Base-by-base conservation (phyloP, 2,797 vertebrate genomes). In the Hapalemur alaotrensis region DNA sequence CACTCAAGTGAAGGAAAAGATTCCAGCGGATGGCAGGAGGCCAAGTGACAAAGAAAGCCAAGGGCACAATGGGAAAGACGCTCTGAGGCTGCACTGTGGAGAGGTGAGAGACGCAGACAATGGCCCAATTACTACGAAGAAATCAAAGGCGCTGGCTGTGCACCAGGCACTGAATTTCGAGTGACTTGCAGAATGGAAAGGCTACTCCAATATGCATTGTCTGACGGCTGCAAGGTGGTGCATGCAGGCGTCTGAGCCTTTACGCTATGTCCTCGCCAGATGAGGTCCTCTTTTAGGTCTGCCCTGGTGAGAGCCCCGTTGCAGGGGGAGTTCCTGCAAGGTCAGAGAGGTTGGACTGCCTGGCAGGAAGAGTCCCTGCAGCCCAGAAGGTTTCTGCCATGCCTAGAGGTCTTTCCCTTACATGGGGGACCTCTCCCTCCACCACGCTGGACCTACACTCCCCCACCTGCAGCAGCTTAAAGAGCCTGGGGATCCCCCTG, bases 41-140 rank as follows among this genome's bases (percentile, higher is more conserved):
- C 89, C 95, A 92, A 70, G 48, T 46, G 79, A 83, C 82, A 91
- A 85, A 82, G 86, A 93, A 76, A 95, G 72, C 48, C 52, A 46
- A 73, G 35, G 75, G 48, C 78, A 86, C 41, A 18, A 35, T 43
- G 63, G 79, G 46, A 84, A 83, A 46, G 79, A 79, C 13, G 12
- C 46, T 79, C 20, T 48, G 76, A 93, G 50, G 78, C 63, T 10
- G 0, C 50, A n/a, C 14, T 2, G 14, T 38, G 22, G 69, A 81
- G 65, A 63, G 79, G 70, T 81, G 32, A 80, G 84, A 84, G 38
- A 67, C 5, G 2, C 6, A 12, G 67, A 75, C 86, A 43, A 13
- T 32, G 63, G 86, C 11, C 87, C 76, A 65, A n/a, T 96, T 84
- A 76, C 89, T 86, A 65, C 1, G 43, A 89, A 94, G 76, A 94